Evolutionary conservation across 2,888 invertebrate genomes (phyloP), one percentile per base, ranked within the genome.

Genomic region (Gymnosoma rotundatum): DNA sequence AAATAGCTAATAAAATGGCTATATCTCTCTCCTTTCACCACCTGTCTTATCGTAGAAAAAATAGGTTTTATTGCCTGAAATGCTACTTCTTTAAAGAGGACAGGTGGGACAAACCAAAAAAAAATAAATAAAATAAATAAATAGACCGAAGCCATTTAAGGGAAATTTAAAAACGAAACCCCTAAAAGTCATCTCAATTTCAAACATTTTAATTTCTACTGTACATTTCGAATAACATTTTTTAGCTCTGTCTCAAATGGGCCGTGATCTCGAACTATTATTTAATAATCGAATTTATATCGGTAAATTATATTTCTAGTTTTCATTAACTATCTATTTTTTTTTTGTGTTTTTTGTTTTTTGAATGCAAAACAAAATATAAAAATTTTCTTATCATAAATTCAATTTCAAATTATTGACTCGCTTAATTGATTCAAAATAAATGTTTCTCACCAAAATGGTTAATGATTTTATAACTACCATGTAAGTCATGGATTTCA

Each of bases 391-490:
- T 25, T 25, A 48, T 54, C 4, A 52, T 5, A 74, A 21, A 45
- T 21, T 38, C n/a, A 42, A 18, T 50, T 54, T 63, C 45, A 25
- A 18, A 21, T 61, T 78, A 18, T 32, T 58, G 9, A n/a, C 60
- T 61, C 32, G 38, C n/a, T 60, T 42, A 38, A 60, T 18, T n/a
- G 14, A 42, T 67, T 54, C 25, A 12, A 52, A 70, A 36, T 52
- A 61, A 82, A 86, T 85, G 86, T 86, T 87, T 84, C 66, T 83
- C 60, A 75, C 73, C 75, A 87, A 78, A 86, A 87, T 87, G 87
- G 86, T 86, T 63, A 86, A 84, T 74, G 86, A 86, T 70, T 72
- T 87, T 72, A 70, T 86, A 38, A 83, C 66, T 32, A 73, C 85
- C 10, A 84, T 86, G 87, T 87, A 86, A 79, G 75, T 1, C 14